Base-by-base conservation (phyloP, 1,140 invertebrate species). In the Thaumatotibia leucotreta region DNA sequence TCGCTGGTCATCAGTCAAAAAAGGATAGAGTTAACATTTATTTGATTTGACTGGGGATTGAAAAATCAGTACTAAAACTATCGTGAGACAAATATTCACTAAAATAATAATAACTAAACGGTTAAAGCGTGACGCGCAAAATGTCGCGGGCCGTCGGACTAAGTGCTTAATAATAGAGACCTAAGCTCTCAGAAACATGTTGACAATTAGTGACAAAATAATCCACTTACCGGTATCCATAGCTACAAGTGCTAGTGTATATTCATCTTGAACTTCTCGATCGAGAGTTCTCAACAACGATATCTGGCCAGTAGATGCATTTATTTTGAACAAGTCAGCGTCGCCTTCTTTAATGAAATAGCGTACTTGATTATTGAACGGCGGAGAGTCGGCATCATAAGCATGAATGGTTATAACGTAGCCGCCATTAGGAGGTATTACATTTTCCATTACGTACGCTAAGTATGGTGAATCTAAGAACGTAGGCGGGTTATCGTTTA, bases 291-390 rank as follows among this genome's bases (percentile, higher is more conserved):
- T 92, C 45, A 97, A 91, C 39, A 98, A 92, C 10, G 94, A 96
- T 74, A 98, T 96, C 82, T 97, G 96, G 8, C 97, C 97, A 27
- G 95, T 97, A 10, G 95, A 96, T 9, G 96, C 95, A 88, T 98
- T 97, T 73, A 98, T 96, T 70, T 94, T 94, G 86, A 97, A 98
- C 64, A 97, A 91, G 84, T 97, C 96, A 4, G 96, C 94, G 88
- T 98, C 96, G 17, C 97, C 97, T 84, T 98, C 97, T 82, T 98
- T 98, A 67, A 98, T 94, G 80, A 97, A 96, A 91, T 98, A 98
- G 24, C 97, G 93, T 23, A 98, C 95, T 89, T 97, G 95, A 66
- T 96, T 95, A 84, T 97, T 98, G 85, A 97, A 96, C 0, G 96
- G 96, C 52, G 96, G 95, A n/a, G 96, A 95, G 85, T 98, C 97